phyloP scores from a whole-genome alignment of 1,140 invertebrate species.

The Antheraea mylitta region DNA sequence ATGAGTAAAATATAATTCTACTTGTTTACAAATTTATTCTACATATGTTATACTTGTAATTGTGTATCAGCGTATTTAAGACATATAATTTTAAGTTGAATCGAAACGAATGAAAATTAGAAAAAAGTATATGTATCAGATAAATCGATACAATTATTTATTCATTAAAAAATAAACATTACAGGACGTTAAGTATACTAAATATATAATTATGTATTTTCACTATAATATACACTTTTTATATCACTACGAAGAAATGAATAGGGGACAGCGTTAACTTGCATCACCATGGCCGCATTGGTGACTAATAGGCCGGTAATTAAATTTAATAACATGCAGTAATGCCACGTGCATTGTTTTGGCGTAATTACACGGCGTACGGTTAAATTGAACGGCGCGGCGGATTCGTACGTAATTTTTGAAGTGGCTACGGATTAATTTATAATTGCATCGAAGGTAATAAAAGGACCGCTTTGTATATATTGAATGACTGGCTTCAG shows the following conservation, averaged over 20 bases:
- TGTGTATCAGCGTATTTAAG: too few relatives aligned
- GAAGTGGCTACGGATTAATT: neutral
- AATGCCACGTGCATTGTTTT: slow-evolving; percentile 2
- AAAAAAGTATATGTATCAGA: too few relatives aligned
- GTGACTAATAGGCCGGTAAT: neutral
- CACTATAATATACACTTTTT: neutral
- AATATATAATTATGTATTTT: neutral
- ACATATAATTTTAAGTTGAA: too few relatives aligned
- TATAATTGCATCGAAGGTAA: neutral
- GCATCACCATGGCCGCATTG: neutral
- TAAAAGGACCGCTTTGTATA: neutral
- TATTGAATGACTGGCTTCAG: neutral
- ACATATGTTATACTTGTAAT: too few relatives aligned
- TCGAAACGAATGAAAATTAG: too few relatives aligned
- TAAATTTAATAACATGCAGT: neutral
- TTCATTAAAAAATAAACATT: too few relatives aligned
- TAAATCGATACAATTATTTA: too few relatives aligned
- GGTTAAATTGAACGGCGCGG: neutral
- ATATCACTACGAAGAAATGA: neutral
- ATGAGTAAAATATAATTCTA: too few relatives aligned
- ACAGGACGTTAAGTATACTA: too few relatives aligned
- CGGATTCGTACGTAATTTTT: neutral
- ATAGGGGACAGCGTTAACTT: neutral
- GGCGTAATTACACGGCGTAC: neutral
- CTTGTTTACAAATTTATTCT: too few relatives aligned